Evolutionary conservation across 2,113 vertebrate genomes (phyloP).

Genomic region (Formicarius rufipectus): DNA sequence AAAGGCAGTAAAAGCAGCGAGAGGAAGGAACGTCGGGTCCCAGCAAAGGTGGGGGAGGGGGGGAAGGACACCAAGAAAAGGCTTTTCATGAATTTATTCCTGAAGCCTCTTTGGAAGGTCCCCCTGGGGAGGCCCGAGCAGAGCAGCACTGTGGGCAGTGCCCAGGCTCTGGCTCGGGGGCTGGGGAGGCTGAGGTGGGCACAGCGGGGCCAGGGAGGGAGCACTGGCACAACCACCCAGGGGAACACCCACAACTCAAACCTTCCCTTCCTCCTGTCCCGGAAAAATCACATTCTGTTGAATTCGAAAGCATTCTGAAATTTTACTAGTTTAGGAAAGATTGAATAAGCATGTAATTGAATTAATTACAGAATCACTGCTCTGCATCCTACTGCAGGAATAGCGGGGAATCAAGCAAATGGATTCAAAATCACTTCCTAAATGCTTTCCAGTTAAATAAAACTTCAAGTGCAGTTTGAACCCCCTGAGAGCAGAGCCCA

Average conservation of each 20-base stretch:
- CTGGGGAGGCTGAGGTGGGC: neutral
- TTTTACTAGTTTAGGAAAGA: slow-evolving; percentile 72
- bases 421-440: slow-evolving; percentile 43
- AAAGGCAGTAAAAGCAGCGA: neutral
- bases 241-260: neutral
- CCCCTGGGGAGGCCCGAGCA: neutral
- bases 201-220: neutral
- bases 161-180: neutral
- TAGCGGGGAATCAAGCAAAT: slow-evolving; percentile 61
- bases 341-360: slow-evolving; percentile 77
- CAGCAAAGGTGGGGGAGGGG: neutral
- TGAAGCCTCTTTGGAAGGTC: neutral
- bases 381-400: slow-evolving; percentile 70
- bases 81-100: neutral
- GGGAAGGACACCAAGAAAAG: neutral
- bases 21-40: neutral
- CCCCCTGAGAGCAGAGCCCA: neutral
- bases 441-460: slow-evolving; percentile 42
- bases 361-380: slow-evolving; percentile 78
- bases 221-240: neutral
- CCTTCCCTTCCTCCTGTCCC: neutral
- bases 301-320: slow-evolving; percentile 73
- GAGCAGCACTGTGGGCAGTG: neutral
- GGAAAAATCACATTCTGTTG: slow-evolving; percentile 50
- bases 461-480: slow-evolving; percentile 34